Percentiles rank a stretch among this genome's conserved stretches.
Evolutionary conservation across 2,113 vertebrate species (phyloP).

Genomic region (Calonectris borealis): DNA sequence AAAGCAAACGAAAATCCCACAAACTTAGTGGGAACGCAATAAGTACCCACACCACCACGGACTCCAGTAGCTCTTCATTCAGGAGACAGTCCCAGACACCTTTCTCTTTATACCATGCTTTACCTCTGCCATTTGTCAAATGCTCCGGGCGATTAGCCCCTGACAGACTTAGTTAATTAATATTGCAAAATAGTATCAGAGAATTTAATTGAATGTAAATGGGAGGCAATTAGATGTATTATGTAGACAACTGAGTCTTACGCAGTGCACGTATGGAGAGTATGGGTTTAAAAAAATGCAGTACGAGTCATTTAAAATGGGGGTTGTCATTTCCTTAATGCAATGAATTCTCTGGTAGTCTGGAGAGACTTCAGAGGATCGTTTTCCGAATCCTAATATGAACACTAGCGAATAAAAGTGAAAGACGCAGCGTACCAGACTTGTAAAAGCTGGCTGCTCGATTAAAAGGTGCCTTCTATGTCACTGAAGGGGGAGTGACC

Average conservation of each 20-base stretch:
- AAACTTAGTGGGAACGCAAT: background rate
- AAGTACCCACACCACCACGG: background rate
- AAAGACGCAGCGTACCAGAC: background rate
- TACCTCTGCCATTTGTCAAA: background rate
- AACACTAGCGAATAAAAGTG: background rate
- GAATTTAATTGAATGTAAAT: background rate
- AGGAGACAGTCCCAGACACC: background rate
- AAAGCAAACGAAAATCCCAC: background rate
- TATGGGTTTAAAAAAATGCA: background rate
- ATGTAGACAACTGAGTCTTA: background rate
- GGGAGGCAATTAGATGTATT: background rate
- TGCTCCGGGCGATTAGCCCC: background rate
- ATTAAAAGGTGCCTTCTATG: fast-evolving
- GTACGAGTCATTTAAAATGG: background rate
- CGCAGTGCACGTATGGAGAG: background rate
- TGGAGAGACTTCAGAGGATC: background rate
- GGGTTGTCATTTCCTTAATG: background rate
- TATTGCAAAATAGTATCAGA: background rate
- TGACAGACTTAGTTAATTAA: background rate
- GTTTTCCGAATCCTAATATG: background rate
- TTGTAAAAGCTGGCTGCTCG: background rate
- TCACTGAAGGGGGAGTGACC: background rate
- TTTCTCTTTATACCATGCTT: background rate
- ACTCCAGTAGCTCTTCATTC: background rate
- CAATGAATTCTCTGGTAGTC: background rate